Evolutionary conservation across 2,797 vertebrate genomes (phyloP).

Genomic region (Muscicapa striata): DNA sequence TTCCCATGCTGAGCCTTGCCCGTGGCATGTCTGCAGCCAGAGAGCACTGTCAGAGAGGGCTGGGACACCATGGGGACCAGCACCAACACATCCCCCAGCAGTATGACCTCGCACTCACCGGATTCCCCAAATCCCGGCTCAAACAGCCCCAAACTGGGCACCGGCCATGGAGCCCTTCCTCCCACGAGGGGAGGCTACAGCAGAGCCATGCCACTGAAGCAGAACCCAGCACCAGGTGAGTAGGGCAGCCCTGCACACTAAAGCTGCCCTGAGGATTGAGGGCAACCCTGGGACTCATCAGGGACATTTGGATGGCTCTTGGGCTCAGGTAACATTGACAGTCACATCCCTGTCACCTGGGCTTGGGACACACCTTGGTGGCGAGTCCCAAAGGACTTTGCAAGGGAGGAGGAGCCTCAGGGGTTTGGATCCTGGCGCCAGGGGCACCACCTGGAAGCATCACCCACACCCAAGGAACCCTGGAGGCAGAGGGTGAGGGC

Average conservation of each 20-base stretch:
- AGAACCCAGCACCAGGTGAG: accelerated
- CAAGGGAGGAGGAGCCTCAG: accelerated
- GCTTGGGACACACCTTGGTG: accelerated
- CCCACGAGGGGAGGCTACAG: not conserved
- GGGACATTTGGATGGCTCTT: not conserved
- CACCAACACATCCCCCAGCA: accelerated
- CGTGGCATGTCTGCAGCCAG: slow-evolving; percentile 59
- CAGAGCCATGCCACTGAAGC: accelerated
- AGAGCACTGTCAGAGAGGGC: accelerated
- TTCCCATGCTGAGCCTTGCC: slow-evolving; percentile 74
- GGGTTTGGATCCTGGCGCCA: not conserved
- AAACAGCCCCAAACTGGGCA: accelerated
- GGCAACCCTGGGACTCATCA: not conserved
- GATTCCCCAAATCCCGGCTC: not conserved
- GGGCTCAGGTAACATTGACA: accelerated
- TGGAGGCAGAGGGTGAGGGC: not conserved
- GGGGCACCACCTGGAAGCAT: not conserved
- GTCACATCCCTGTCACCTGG: not conserved
- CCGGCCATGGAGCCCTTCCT: not conserved
- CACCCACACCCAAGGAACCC: not conserved
- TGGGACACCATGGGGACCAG: accelerated
- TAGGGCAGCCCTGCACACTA: not conserved
- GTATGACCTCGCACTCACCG: accelerated
- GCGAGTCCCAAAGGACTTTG: not conserved
- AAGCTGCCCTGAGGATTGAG: not conserved